Conservation (phyloP, 2,113 vertebrate species). For the Pelodiscus sinensis region DNA sequence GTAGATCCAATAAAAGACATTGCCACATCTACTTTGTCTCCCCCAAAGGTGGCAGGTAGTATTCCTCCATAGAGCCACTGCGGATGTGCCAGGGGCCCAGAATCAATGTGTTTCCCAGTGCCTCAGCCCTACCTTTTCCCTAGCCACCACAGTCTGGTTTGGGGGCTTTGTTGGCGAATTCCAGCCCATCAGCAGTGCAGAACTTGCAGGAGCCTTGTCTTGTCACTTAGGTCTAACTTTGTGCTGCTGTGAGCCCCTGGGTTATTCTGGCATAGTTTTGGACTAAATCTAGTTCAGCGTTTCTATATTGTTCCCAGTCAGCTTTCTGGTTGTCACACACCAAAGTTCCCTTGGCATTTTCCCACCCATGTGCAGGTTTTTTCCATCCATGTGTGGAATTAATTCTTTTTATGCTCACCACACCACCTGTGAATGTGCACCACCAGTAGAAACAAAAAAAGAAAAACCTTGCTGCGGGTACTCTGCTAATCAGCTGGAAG, state of each 20-base stretch:
- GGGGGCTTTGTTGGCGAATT: neutral
- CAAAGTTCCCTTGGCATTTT: rapidly evolving
- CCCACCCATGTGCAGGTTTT: too few relatives aligned
- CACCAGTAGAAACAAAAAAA: too few relatives aligned
- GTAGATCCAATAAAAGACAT: neutral
- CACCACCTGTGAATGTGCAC: too few relatives aligned
- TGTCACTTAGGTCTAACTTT: rapidly evolving
- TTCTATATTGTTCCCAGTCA: neutral
- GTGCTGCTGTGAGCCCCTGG: neutral
- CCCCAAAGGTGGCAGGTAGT: neutral
- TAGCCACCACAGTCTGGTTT: neutral
- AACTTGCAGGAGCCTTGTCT: neutral
- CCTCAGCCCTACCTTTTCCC: neutral
- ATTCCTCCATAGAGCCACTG: neutral
- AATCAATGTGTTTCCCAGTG: rapidly evolving
- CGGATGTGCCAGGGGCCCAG: neutral
- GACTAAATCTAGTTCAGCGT: rapidly evolving
- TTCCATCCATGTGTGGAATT: too few relatives aligned
- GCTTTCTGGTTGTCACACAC: neutral
- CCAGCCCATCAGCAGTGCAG: neutral
- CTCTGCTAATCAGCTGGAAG: too few relatives aligned
- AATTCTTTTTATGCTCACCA: too few relatives aligned
- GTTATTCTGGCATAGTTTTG: neutral
- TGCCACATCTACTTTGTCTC: neutral
- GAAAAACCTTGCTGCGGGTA: too few relatives aligned